Evolutionary conservation across 1,140 invertebrate genomes (phyloP).

Genomic region (Philaenus spumarius): DNA sequence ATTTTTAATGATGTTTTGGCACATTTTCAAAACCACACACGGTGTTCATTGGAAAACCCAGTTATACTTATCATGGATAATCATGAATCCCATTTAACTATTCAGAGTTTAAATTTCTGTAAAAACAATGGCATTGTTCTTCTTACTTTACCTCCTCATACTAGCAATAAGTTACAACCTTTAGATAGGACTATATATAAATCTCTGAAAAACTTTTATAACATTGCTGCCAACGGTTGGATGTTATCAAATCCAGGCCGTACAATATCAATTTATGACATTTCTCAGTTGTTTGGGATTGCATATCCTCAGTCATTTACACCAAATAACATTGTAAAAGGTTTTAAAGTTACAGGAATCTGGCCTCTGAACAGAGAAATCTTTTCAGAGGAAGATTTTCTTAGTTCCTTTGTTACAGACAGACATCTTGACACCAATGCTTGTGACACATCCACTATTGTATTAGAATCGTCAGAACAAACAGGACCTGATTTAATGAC

Average conservation of each 20-base stretch:
- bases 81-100: slow-evolving; percentile 25
- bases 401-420: slow-evolving; percentile 17
- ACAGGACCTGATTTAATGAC: background rate
- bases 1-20: slow-evolving; percentile 17
- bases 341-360: slow-evolving; percentile 19
- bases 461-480: background rate
- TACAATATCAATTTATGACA: slow-evolving; percentile 18
- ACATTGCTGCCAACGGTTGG: slow-evolving; percentile 8
- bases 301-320: slow-evolving; percentile 20
- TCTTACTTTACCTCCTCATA: slow-evolving; percentile 27
- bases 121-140: slow-evolving; percentile 29
- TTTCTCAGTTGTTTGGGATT: slow-evolving; percentile 12
- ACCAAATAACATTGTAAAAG: slow-evolving; percentile 10
- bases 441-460: background rate
- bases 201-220: slow-evolving; percentile 22
- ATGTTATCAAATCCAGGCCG: slow-evolving; percentile 19
- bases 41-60: slow-evolving; percentile 18
- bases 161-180: slow-evolving; percentile 35
- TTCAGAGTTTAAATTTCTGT: slow-evolving; percentile 23
- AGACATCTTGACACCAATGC: slow-evolving; percentile 3
- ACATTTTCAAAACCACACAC: background rate
- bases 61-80: slow-evolving; percentile 26
- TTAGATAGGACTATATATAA: slow-evolving; percentile 32
- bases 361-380: slow-evolving; percentile 12
- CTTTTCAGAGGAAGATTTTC: slow-evolving; percentile 22